These are phyloP conservation scores for Carassius gibelio DNA, from an alignment of 2,113 vertebrate genomes.

Conservation along the genomic window DNA sequence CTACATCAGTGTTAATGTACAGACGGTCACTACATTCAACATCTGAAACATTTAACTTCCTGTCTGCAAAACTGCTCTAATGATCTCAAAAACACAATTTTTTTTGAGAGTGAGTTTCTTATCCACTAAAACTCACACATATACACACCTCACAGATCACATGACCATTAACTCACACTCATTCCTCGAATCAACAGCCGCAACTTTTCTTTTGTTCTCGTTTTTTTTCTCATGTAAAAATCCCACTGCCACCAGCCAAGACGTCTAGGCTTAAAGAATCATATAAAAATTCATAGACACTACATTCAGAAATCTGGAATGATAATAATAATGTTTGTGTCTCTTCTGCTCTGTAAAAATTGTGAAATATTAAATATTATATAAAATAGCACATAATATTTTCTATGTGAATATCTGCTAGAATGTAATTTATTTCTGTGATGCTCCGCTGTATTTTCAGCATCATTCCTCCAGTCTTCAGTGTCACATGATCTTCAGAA, in stretches of 20 bases:
- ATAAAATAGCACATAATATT: no score
- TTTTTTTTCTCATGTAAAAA: slow-evolving; percentile 9
- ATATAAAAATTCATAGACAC: not conserved
- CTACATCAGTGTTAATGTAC: not conserved
- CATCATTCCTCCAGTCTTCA: no score
- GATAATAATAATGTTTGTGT: no score
- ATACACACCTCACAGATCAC: slow-evolving; percentile 38
- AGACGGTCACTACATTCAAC: no score
- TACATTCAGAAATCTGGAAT: not conserved
- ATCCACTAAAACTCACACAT: not conserved
- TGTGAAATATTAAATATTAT: no score
- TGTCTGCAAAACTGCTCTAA: not conserved
- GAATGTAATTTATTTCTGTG: no score
- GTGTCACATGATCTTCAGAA: no score
- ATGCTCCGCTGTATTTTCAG: no score
- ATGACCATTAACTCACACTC: slow-evolving; percentile 27
- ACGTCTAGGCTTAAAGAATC: no score
- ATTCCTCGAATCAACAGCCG: slow-evolving; percentile 32
- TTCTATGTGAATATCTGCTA: no score
- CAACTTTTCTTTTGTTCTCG: not conserved
- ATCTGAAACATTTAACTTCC: not conserved
- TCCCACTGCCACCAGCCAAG: not conserved
- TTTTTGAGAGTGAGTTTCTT: not conserved
- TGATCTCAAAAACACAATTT: no score
- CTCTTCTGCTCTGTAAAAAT: no score